Conservation (phyloP, 1,140 invertebrate species). For the Anastatus disparis region DNA sequence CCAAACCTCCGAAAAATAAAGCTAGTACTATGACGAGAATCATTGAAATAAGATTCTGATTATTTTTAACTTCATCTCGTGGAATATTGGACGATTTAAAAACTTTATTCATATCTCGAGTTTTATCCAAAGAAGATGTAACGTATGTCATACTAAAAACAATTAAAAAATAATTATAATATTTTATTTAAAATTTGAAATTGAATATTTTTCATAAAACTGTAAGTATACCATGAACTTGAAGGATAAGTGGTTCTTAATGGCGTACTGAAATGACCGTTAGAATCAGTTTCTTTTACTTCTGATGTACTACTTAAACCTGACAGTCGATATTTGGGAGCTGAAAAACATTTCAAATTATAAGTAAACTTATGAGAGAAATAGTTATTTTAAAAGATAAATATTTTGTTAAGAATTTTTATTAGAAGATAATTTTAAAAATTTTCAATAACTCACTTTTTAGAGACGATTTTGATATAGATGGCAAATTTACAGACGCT, state of each 20-base stretch:
- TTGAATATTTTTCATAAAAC: conserved; percentile 19
- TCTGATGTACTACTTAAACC: conserved; percentile 47
- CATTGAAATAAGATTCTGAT: conserved; percentile 73
- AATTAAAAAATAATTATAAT: conserved; percentile 18
- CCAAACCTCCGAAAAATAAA: conserved; percentile 74
- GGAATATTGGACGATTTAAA: conserved; percentile 51
- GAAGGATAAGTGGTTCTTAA: conserved; percentile 55
- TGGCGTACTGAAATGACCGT: conserved; percentile 58
- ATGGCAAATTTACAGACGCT: conserved; percentile 61
- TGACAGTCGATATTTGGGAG: conserved; percentile 51
- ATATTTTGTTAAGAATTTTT: conserved; percentile 23
- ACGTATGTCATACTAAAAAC: conserved; percentile 49
- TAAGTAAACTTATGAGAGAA: too few relatives aligned
- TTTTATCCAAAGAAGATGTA: conserved; percentile 54
- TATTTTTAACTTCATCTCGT: conserved; percentile 59
- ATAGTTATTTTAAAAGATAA: too few relatives aligned
- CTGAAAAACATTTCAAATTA: conserved; percentile 41
- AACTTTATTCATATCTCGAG: conserved; percentile 55
- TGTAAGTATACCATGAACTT: conserved; percentile 52
- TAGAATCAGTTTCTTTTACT: conserved; percentile 60
- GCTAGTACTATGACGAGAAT: conserved; percentile 71
- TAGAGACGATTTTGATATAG: conserved; percentile 45
- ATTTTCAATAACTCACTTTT: conserved; percentile 51
- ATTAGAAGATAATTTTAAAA: conserved; percentile 14
- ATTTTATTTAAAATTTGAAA: conserved; percentile 16